Evolutionary conservation across 1,140 invertebrate genomes (phyloP).

Genomic region (Psix sp.): DNA sequence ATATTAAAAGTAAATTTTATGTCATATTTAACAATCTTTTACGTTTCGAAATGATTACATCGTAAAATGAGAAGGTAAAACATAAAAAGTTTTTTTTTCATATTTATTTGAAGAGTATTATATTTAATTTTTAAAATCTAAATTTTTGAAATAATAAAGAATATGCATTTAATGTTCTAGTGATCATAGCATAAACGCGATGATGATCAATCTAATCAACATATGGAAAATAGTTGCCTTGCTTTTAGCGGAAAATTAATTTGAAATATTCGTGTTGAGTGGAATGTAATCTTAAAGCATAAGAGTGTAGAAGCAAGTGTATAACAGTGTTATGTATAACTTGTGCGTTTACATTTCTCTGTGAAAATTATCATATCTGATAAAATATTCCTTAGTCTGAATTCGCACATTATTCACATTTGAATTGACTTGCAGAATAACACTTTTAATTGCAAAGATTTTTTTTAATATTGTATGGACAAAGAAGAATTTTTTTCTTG

Average conservation of each 20-base stretch:
- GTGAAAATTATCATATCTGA: constrained; percentile 12
- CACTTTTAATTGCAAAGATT: not conserved
- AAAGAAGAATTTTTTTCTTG: not conserved
- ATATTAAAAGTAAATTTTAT: too few relatives aligned
- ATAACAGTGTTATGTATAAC: not conserved
- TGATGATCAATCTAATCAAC: constrained; percentile 7
- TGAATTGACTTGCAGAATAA: not conserved
- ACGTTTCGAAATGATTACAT: too few relatives aligned
- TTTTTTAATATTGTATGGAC: not conserved
- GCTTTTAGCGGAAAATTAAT: constrained; percentile 1
- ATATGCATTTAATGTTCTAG: too few relatives aligned
- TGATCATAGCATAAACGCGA: too few relatives aligned
- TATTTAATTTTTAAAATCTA: too few relatives aligned
- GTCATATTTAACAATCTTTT: too few relatives aligned
- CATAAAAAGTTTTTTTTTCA: too few relatives aligned
- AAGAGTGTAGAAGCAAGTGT: constrained; percentile 12
- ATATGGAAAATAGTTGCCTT: constrained; percentile 4
- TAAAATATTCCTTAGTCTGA: constrained; percentile 1
- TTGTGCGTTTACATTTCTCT: constrained; percentile 14
- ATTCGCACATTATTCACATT: not conserved
- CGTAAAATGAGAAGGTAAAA: too few relatives aligned
- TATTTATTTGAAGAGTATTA: too few relatives aligned
- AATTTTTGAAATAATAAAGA: too few relatives aligned
- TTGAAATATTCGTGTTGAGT: constrained; percentile 12
- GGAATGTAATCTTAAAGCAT: constrained; percentile 9